Evolutionary conservation across 2,888 invertebrate genomes (phyloP).

Genomic region (Ferrisia virgata): DNA sequence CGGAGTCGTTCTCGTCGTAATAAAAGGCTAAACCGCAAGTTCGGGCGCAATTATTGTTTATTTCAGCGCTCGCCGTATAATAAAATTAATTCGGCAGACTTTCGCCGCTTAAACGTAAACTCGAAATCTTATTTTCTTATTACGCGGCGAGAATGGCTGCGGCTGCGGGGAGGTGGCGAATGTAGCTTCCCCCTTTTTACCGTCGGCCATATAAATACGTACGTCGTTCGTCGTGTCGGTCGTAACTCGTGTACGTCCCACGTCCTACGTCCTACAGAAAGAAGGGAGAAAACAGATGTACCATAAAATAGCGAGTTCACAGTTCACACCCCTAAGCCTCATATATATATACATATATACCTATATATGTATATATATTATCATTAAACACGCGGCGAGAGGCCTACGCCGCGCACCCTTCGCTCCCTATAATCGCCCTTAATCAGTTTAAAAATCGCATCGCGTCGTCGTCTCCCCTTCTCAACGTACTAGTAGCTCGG

Average conservation of each 20-base stretch:
- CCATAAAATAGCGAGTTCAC: slow-evolving; percentile 41
- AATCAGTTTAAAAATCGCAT: slow-evolving; percentile 41
- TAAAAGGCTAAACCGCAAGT: slow-evolving; percentile 34
- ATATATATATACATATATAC: no score
- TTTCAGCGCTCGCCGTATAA: slow-evolving; percentile 40
- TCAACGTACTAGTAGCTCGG: background rate
- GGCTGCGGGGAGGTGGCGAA: no score
- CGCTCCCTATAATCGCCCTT: background rate
- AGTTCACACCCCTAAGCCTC: background rate
- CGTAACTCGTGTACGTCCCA: no score
- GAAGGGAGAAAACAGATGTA: slow-evolving; percentile 31
- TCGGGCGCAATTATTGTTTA: slow-evolving; percentile 43
- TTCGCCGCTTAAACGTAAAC: slow-evolving; percentile 18
- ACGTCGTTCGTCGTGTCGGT: no score
- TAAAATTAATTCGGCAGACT: slow-evolving; percentile 40
- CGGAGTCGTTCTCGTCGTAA: background rate
- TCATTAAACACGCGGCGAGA: slow-evolving; percentile 1
- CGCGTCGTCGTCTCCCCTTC: background rate
- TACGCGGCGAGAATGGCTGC: background rate
- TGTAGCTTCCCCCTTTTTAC: background rate
- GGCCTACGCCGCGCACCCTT: background rate
- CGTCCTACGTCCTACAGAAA: background rate
- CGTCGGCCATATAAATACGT: no score
- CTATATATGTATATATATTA: no score
- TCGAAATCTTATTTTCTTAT: slow-evolving; percentile 43